Conservation (phyloP, 2,888 invertebrate species). For the Eristalis tenax region DNA sequence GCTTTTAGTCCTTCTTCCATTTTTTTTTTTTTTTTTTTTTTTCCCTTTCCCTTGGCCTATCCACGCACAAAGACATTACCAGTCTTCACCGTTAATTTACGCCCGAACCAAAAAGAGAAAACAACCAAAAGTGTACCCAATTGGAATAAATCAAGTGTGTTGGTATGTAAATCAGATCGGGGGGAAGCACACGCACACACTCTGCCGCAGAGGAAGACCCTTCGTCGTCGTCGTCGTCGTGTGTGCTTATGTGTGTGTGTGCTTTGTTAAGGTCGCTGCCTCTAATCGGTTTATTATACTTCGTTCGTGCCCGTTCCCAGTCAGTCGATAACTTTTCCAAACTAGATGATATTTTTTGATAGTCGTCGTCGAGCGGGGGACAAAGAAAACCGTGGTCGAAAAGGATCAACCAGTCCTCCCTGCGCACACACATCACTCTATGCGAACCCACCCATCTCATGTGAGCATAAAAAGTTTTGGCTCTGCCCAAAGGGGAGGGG, state of each 20-base stretch:
- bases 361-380: background rate
- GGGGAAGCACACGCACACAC: too few species aligned
- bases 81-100: slow-evolving; percentile 21
- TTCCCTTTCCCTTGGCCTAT: background rate
- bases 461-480: too few species aligned
- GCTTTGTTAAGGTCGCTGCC: background rate
- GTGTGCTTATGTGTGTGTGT: background rate
- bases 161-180: slow-evolving; percentile 36
- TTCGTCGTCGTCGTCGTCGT: background rate
- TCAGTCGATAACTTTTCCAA: background rate
- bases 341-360: slow-evolving; percentile 23
- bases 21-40: background rate
- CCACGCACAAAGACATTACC: slow-evolving; percentile 17
- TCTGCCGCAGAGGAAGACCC: slow-evolving; percentile 9
- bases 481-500: background rate
- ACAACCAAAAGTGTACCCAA: slow-evolving; percentile 17
- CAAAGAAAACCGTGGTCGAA: background rate
- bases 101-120: background rate
- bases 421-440: too few species aligned
- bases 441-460: too few species aligned
- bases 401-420: background rate
- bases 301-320: background rate
- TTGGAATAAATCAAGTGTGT: slow-evolving; percentile 44
- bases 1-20: background rate
- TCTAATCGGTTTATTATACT: slow-evolving; percentile 34